Base-by-base conservation (phyloP, 2,797 vertebrate species). In the Pterois miles region DNA sequence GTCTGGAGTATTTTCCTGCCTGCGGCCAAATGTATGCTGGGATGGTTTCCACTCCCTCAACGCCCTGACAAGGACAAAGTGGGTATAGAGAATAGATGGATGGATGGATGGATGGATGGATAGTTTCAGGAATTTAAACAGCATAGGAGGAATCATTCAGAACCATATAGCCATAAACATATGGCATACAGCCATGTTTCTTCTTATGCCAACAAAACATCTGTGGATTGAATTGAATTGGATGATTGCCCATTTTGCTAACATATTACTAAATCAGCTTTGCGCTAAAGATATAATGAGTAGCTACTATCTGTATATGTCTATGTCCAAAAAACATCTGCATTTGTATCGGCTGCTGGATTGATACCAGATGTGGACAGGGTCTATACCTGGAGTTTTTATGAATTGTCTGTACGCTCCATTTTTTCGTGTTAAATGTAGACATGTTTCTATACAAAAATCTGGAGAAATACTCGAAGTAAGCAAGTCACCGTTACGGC, bases 1-100 rank as follows among this genome's bases (percentile, higher is more conserved):
- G 38, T 71, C 60, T 13, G 10, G 53, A 31, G 29, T 46, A 29
- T 80, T 76, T 65, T 43, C 27, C 31, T 67, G 52, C 62, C 77
- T 50, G 3, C 38, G 54, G 52, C 70, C 56, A 78, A 69, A 76
- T 74, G 29, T 57, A 60, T 62, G 53, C 67, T 58, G 54, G 54
- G 36, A 63, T 5, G 8, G 18, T 70, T 31, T 73, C 40, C 33
- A 36, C 40, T 70, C 68, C 76, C 58, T 57, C 1, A 31, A 74
- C 64, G 58, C 27, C 31, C n/a, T 23, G 72, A 50, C 57, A 74
- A 69, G 58, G 74, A 72, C 72, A 60, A 36, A 60, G 25, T 3
- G 4, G 10, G 25, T 31, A 23, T 25, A 29, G 11, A 46, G 38
- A 34, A 56, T 20, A 27, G 63, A 62, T 38, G 27, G 62, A 65